Evolutionary conservation across 2,797 vertebrate species (phyloP), one percentile per base, ranked within the genome.

Genomic region (Pitangus sulphuratus): DNA sequence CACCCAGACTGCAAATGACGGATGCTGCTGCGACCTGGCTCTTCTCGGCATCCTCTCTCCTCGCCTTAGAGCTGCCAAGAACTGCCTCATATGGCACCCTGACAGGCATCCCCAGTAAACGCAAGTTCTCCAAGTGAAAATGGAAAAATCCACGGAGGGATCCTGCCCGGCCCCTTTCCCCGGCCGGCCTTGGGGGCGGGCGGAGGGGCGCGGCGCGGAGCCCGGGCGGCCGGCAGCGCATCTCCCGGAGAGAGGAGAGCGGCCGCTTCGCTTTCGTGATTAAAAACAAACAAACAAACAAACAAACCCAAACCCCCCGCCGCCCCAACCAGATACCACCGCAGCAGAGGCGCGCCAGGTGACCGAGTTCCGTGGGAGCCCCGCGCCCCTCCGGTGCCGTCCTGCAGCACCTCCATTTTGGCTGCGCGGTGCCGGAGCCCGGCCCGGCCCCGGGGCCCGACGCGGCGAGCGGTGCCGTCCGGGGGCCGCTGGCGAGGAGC

Each of bases 321-420:
- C 39, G 5, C n/a, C 79, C 8, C 76, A 6, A 9, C 5, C 2
- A 25, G 53, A 18, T 2, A 26, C 10, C 66, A 24, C 62, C 71
- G 83, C 91, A 35, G 62, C 79, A 6, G 21, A 56, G 61, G 25
- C 17, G 33, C 51, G 39, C 39, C 83, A 48, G 86, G 66, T 69
- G 93, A 72, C 79, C 71, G 89, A 54, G 57, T 79, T 44, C 14
- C 1, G 44, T 4, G 87, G 66, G 66, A 90, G 76, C 84, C 87
- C 58, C 44, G 60, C 47, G 31, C 65, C 62, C 62, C 90, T 42
- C 47, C 31, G 54, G 40, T 4, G 89, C 91, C 58, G 83, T 79
- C 94, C 92, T 79, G 88, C 88, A 58, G 66, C 94, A 61, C 50
- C 88, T 94, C 90, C 92, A 82, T 94, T 61, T 91, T 84, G 74